These are phyloP conservation scores for Laterallus jamaicensis DNA, from an alignment of 2,113 vertebrate species.

Conservation along the genomic window DNA sequence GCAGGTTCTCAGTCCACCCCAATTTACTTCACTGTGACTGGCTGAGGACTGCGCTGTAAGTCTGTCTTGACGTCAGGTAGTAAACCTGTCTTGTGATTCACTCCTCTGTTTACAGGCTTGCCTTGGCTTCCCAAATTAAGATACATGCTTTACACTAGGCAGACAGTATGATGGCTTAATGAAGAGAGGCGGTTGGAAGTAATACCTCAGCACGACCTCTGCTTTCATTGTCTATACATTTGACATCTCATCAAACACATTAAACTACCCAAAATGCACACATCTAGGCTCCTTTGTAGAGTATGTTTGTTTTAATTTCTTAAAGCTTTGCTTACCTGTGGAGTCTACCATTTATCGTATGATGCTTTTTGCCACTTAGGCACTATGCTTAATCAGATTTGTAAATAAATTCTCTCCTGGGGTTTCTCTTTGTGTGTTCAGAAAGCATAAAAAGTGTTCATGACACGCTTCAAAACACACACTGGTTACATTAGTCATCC, in stretches of 20 bases:
- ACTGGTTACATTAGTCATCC: constrained; percentile 57
- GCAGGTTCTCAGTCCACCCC: neutral
- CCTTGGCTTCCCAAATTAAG: neutral
- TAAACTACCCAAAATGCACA: neutral
- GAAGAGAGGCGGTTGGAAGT: neutral
- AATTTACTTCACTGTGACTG: neutral
- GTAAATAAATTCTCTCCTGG: constrained; percentile 61
- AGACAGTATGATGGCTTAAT: neutral
- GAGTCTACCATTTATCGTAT: constrained; percentile 23
- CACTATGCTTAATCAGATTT: constrained; percentile 56
- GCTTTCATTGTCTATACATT: neutral
- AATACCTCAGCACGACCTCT: neutral
- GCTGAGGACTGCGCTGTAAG: neutral
- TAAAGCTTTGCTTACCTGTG: constrained; percentile 32
- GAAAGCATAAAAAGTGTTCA: constrained; percentile 60
- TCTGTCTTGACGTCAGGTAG: neutral
- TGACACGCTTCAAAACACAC: constrained; percentile 54
- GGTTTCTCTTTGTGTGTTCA: constrained; percentile 57
- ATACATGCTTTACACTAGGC: neutral
- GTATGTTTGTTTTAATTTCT: neutral
- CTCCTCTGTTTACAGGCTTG: neutral
- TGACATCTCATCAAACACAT: neutral
- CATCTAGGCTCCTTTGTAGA: neutral
- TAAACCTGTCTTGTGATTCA: neutral
- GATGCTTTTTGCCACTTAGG: constrained; percentile 38